Evolutionary conservation across 2,113 vertebrate species (phyloP), one percentile per base, ranked within the genome.

Genomic region (Paedocypris sp.): DNA sequence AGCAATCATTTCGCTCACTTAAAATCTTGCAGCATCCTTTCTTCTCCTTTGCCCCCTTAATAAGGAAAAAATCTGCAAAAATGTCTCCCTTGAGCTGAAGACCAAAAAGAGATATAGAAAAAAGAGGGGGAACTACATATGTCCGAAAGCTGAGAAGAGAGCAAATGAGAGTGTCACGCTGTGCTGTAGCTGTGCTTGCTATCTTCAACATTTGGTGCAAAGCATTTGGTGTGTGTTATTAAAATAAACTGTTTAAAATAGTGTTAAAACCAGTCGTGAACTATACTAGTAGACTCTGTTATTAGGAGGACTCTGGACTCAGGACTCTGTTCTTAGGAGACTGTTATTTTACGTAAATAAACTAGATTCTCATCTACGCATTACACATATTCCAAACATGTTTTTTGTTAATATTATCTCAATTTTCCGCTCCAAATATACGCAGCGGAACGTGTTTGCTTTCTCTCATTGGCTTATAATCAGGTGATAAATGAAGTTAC

Each of bases 381-480:
- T n/a, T n/a, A n/a, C n/a, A n/a, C n/a, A n/a, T n/a, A n/a, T n/a
- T n/a, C n/a, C n/a, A n/a, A n/a, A n/a, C n/a, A n/a, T n/a, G n/a
- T n/a, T n/a, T n/a, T n/a, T n/a, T n/a, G n/a, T n/a, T n/a, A n/a
- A n/a, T n/a, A n/a, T n/a, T n/a, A n/a, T n/a, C n/a, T n/a, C n/a
- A n/a, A n/a, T n/a, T 35, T 60, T 22, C 70, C 59, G 25, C 57
- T 71, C 64, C 33, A 57, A 59, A 32, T 73, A 74, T 75, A 78
- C 76, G 82, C 82, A 82, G 80, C 80, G 80, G 75, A 76, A 79
- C 80, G 82, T 83, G n/a, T n/a, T n/a, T n/a, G n/a, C n/a, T n/a
- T n/a, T n/a, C n/a, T n/a, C n/a, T n/a, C n/a, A n/a, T n/a, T n/a
- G n/a, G n/a, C n/a, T n/a, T n/a, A n/a, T n/a, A n/a, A 84, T 82